Evolutionary conservation across 2,888 invertebrate genomes (phyloP).

Genomic region (Formica aserva): DNA sequence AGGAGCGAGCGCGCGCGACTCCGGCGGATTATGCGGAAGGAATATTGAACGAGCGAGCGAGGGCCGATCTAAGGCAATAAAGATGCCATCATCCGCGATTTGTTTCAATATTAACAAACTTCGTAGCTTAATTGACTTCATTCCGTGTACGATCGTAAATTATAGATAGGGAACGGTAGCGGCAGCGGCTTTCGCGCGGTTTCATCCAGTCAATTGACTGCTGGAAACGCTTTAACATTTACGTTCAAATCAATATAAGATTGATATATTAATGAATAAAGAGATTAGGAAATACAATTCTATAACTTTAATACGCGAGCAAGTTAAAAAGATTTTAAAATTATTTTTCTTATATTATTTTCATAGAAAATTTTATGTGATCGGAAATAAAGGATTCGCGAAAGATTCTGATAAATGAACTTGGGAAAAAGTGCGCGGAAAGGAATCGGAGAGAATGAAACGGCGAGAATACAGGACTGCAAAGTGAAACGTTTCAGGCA

Average conservation of each 20-base stretch:
- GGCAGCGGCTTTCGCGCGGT: slow-evolving; percentile 3
- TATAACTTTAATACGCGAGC: neutral
- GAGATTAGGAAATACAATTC: neutral
- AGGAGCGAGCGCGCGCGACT: slow-evolving; percentile 26
- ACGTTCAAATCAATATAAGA: neutral
- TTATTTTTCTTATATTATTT: neutral
- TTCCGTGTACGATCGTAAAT: slow-evolving; percentile 47
- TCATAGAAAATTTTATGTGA: neutral
- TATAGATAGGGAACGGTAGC: slow-evolving; percentile 41
- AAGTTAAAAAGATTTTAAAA: slow-evolving; percentile 10
- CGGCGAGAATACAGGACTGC: slow-evolving; percentile 51
- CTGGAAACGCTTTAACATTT: slow-evolving; percentile 7
- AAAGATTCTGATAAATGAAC: neutral
- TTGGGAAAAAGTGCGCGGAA: slow-evolving; percentile 8
- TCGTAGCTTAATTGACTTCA: slow-evolving; percentile 45
- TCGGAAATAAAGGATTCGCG: neutral
- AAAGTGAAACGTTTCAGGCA: slow-evolving; percentile 78
- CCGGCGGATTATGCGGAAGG: slow-evolving; percentile 34
- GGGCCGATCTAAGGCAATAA: slow-evolving; percentile 31
- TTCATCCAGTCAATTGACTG: slow-evolving; percentile 21
- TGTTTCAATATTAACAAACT: slow-evolving; percentile 70
- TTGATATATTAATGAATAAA: neutral
- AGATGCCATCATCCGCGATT: slow-evolving; percentile 78
- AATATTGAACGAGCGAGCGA: slow-evolving; percentile 46
- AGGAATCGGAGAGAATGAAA: slow-evolving; percentile 2